Evolutionary conservation across 2,113 vertebrate species (phyloP).

Genomic region (Oncorhynchus keta): DNA sequence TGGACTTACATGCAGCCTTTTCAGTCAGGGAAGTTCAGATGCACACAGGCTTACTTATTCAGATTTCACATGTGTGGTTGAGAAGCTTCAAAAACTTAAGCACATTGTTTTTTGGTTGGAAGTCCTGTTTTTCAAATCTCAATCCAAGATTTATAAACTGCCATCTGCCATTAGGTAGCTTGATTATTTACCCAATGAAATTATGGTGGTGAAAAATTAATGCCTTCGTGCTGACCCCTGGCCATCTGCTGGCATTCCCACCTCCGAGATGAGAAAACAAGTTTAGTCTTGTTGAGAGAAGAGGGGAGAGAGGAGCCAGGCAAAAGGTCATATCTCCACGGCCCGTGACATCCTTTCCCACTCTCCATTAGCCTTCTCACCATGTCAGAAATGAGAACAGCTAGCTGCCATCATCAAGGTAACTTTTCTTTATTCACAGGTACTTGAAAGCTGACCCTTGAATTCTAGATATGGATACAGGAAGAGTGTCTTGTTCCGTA

Average conservation of each 20-base stretch:
- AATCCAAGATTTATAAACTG: conserved; percentile 63
- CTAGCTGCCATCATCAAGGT: conserved; percentile 19
- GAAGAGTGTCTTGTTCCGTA: background rate
- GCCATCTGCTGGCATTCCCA: conserved; percentile 49
- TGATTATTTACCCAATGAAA: conserved; percentile 74
- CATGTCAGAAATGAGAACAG: conserved; percentile 37
- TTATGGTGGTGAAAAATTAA: conserved; percentile 70
- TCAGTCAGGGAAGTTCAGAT: background rate
- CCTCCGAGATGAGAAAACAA: conserved; percentile 60
- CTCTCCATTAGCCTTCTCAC: conserved; percentile 41
- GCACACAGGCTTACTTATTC: background rate
- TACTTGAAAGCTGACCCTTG: background rate
- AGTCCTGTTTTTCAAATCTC: conserved; percentile 14
- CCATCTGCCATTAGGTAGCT: conserved; percentile 52
- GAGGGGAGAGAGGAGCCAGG: conserved; percentile 44
- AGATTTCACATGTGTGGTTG: background rate
- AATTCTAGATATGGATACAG: background rate
- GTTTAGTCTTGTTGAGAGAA: conserved; percentile 62
- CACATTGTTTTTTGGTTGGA: conserved; percentile 21
- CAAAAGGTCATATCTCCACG: conserved; percentile 44
- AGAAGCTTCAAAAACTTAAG: conserved; percentile 16
- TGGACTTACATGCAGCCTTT: background rate
- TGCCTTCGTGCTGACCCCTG: conserved; percentile 66
- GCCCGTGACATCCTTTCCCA: conserved; percentile 46
- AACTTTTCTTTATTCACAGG: background rate